These are phyloP conservation scores for Drosophila subpulchrella DNA, from an alignment of 1,140 invertebrate genomes.

Conservation along the genomic window DNA sequence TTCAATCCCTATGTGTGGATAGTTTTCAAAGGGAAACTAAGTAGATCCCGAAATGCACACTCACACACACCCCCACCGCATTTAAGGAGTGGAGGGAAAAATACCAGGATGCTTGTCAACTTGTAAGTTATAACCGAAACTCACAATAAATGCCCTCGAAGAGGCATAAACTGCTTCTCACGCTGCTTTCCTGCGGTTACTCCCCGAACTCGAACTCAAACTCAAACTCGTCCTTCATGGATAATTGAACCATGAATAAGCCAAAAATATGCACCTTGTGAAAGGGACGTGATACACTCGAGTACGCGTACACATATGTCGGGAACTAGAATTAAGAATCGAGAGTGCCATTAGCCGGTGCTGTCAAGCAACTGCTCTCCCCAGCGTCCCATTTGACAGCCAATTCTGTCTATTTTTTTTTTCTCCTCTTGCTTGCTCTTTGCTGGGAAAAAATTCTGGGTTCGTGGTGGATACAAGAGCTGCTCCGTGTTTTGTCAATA, in stretches of 20 bases:
- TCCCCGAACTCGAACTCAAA: neutral
- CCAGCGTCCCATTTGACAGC: constrained; percentile 12
- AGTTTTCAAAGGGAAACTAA: neutral
- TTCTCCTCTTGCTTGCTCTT: neutral
- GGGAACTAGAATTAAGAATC: constrained; percentile 10
- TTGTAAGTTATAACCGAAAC: constrained; percentile 7
- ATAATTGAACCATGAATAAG: constrained; percentile 13
- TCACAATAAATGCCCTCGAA: constrained; percentile 4
- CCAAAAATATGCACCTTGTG: constrained; percentile 7
- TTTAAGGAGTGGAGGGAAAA: neutral
- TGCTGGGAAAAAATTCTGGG: neutral
- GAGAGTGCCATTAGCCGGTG: constrained; percentile 1
- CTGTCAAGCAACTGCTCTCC: constrained; percentile 5
- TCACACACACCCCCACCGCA: neutral
- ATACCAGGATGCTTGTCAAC: neutral
- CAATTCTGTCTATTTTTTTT: constrained; percentile 2
- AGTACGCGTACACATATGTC: neutral
- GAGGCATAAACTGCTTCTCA: constrained; percentile 7
- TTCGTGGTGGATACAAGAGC: constrained; percentile 1
- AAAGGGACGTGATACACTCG: neutral
- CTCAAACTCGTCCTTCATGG: neutral
- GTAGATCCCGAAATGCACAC: too few species aligned
- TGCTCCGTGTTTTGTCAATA: constrained; percentile 11
- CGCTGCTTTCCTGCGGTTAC: neutral
- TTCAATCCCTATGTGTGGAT: neutral